A percentile compares a stretch with the other conserved stretches of the same genome.
Evolutionary conservation across 2,888 invertebrate genomes (phyloP).

Genomic region (Spilarctia lutea): DNA sequence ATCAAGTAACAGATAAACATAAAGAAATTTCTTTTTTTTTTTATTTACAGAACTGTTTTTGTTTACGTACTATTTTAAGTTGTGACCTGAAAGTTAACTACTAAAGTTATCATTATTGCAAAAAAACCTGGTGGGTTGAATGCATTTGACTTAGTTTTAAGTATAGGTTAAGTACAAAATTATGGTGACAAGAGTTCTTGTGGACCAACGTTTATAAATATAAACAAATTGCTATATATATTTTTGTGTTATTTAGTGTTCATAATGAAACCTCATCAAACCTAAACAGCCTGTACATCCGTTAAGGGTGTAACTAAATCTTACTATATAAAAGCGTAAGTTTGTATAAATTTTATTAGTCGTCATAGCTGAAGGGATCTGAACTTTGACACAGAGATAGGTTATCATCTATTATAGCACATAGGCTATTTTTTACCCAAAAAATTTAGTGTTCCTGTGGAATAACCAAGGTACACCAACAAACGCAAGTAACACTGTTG

Average conservation of each 20-base stretch:
- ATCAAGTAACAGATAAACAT: background rate
- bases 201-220: conserved; percentile 40
- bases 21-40: background rate
- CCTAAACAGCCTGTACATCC: background rate
- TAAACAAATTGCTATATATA: conserved; percentile 29
- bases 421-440: no score
- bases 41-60: background rate
- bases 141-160: conserved; percentile 26
- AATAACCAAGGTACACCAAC: no score
- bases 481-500: no score
- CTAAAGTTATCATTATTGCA: conserved; percentile 11
- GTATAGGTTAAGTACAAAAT: conserved; percentile 40
- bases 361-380: no score
- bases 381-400: no score
- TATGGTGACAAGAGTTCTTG: conserved; percentile 38
- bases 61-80: background rate
- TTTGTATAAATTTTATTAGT: no score
- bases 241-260: conserved; percentile 25
- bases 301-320: no score
- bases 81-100: conserved; percentile 1
- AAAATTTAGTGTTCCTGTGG: no score
- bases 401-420: no score
- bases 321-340: no score
- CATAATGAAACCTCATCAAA: background rate
- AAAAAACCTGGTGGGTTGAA: background rate